Base-by-base conservation (phyloP, 1,140 invertebrate species). In the Tetramorium parvispinum region DNA sequence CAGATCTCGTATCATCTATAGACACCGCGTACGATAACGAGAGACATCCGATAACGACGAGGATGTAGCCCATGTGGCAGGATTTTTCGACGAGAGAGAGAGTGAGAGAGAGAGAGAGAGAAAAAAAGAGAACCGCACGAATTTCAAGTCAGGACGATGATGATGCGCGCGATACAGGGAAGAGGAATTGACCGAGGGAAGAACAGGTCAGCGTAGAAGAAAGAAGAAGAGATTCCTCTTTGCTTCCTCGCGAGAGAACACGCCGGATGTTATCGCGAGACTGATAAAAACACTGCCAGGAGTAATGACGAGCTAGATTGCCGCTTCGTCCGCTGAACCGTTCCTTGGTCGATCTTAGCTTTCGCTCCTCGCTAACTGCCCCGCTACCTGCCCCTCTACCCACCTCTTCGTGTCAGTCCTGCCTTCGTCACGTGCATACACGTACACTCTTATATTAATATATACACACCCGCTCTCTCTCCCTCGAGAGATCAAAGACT, bases 1-100 rank as follows among this genome's bases (percentile, higher is more conserved):
- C 94, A 95, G 94, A 93, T 91, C 78, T 87, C 87, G 68, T 91
- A 88, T 86, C 77, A 88, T 21, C 76, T 55, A 76, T 86, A 73
- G 53, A 8, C 68, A 57, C 37, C 76, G 59, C 76, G 81, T 68
- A 85, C 88, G 61, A 78, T 90, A 73, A 59, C 46, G 85, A 73
- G 79, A 79, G 77, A 66, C 66, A 46, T 21, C 16, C 21, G 24
- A 7, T 57, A 85, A 27, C 89, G 51, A 83, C 68, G 86, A 83
- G 89, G 86, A 91, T 88, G 89, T 90, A 90, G 77, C 85, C 76
- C 55, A 18, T n/a, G 37, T n/a, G 37, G 55, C 73, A 21, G 79
- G 85, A 40, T 53, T 59, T 49, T 32, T 82, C 85, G 55, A 85
- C 82, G 86, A 75, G 13, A 61, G 10, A 32, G 16, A 79, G 32